A percentile compares a stretch with the other conserved stretches of the same genome.
These are phyloP conservation scores for Ctenochaetus hawaiiensis DNA, from an alignment of 2,797 vertebrate genomes.

Conservation along the genomic window DNA sequence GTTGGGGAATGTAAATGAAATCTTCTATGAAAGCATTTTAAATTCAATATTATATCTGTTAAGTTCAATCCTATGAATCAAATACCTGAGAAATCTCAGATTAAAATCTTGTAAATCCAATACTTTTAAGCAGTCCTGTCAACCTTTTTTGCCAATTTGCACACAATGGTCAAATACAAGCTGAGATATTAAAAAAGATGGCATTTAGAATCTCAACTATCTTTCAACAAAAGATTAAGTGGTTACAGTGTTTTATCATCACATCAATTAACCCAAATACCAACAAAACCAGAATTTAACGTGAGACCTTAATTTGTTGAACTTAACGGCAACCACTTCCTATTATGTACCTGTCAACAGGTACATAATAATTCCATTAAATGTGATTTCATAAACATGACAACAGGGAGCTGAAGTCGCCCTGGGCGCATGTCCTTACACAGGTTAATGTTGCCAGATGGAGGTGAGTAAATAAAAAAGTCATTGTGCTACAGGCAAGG, in stretches of 20 bases:
- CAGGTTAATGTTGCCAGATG: conserved; percentile 48
- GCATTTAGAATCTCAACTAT: not conserved
- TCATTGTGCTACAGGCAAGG: conserved; percentile 49
- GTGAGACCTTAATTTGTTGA: not conserved
- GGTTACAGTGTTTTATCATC: not conserved
- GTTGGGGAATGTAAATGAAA: not conserved
- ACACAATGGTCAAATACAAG: not conserved
- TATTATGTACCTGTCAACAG: conserved; percentile 21
- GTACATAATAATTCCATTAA: not conserved
- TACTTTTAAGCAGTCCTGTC: not conserved
- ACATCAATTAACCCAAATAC: not conserved
- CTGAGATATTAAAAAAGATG: not conserved
- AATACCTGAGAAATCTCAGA: not conserved
- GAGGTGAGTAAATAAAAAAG: conserved; percentile 61
- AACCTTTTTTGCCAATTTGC: not conserved
- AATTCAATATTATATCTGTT: not conserved
- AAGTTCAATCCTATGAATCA: not conserved
- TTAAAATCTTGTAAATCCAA: not conserved
- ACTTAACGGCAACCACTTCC: not conserved
- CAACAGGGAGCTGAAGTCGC: not conserved
- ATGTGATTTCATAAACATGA: conserved; percentile 8
- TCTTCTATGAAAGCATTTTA: not conserved
- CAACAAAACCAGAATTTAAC: not conserved
- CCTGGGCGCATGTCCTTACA: conserved; percentile 46
- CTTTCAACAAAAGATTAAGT: not conserved